Conservation (phyloP, 2,113 vertebrate genomes). For the Sceloporus tristichus region DNA sequence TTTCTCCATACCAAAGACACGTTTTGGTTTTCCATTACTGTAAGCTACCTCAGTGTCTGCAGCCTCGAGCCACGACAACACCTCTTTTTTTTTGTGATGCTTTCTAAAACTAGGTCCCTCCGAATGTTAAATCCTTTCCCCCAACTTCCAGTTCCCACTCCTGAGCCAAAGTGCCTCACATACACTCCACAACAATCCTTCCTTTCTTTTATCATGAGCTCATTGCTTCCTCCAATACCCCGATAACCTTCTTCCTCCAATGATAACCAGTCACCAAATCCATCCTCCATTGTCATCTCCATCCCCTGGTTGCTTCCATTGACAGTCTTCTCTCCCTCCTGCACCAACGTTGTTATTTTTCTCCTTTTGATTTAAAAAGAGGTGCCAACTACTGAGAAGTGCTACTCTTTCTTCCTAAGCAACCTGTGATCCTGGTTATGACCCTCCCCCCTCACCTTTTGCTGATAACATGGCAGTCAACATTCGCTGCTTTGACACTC, state of each 20-base stretch:
- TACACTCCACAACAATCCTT: not conserved
- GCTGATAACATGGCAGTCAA: not conserved
- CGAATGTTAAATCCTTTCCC: not conserved
- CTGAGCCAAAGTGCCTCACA: not conserved
- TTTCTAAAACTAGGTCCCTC: conserved; percentile 38
- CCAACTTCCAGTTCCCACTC: not conserved
- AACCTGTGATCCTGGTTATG: not conserved
- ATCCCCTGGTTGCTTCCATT: conserved; percentile 41
- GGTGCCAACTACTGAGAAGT: conserved; percentile 43
- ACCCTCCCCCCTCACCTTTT: not conserved
- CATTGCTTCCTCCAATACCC: not conserved
- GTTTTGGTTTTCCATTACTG: not conserved
- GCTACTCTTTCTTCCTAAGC: conserved; percentile 33
- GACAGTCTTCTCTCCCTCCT: conserved; percentile 13
- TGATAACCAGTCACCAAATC: not conserved
- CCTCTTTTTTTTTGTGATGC: fast-evolving
- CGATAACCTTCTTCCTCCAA: too few species aligned
- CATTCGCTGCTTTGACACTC: conserved; percentile 18
- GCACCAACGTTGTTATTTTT: not conserved
- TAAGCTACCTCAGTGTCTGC: not conserved
- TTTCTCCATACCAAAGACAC: not conserved
- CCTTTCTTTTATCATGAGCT: fast-evolving
- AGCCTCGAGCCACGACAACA: not conserved
- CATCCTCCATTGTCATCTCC: conserved; percentile 32
- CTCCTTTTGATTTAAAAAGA: conserved; percentile 39